These are phyloP conservation scores for Camelus dromedarius DNA, from an alignment of 2,113 vertebrate genomes.

Conservation along the genomic window DNA sequence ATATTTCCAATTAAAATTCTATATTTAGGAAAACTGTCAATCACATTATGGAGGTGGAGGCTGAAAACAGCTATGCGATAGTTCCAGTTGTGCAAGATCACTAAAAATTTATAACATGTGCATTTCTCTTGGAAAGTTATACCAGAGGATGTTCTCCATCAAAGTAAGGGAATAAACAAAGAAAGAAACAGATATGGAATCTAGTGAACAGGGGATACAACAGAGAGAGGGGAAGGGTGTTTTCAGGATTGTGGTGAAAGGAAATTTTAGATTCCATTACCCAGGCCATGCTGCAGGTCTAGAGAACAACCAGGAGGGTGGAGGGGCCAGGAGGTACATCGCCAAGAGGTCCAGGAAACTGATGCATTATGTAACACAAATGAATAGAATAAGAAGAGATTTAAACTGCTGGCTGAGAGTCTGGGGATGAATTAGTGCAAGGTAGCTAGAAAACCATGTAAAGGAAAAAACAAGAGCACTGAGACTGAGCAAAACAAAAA, in stretches of 20 bases:
- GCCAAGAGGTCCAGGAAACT: not conserved
- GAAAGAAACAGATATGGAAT: not conserved
- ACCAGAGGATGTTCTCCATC: not conserved
- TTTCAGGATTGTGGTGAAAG: not conserved
- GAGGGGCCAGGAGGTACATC: accelerated
- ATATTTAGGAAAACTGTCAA: not conserved
- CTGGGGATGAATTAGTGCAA: not conserved
- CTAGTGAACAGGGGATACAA: not conserved
- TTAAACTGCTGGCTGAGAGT: not conserved
- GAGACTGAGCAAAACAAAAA: not conserved
- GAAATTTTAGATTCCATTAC: not conserved
- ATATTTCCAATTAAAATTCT: not conserved
- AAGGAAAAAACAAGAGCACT: not conserved
- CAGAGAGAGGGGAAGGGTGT: not conserved
- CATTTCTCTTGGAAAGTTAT: not conserved
- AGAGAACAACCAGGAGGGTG: not conserved
- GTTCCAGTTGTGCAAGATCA: not conserved
- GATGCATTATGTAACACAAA: not conserved
- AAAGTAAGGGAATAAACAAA: not conserved
- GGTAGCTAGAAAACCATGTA: not conserved
- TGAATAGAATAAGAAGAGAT: not conserved
- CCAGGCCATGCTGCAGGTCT: not conserved
- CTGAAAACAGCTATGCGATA: not conserved
- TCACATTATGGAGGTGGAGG: not conserved
- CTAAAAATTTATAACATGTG: not conserved